These are phyloP conservation scores for Halocaridina rubra DNA, from an alignment of 2,888 invertebrate species.

Conservation along the genomic window DNA sequence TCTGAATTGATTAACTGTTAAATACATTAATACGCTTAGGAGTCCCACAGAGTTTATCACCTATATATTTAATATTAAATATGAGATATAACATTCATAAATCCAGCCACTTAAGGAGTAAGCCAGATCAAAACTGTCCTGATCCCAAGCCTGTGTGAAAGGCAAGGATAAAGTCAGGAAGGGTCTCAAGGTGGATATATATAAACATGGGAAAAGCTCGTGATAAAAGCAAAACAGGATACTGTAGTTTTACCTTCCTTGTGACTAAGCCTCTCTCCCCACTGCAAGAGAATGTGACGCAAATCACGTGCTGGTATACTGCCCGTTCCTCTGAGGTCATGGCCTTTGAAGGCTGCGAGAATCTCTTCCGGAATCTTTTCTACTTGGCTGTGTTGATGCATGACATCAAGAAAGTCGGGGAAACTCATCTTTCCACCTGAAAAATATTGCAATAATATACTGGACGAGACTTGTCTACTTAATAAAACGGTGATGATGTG, in stretches of 20 bases:
- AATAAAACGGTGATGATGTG: no score
- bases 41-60: no score
- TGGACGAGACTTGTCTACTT: no score
- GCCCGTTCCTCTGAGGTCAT: conserved; percentile 79
- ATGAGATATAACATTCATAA: no score
- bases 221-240: not conserved
- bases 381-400: conserved; percentile 87
- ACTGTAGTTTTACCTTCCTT: conserved; percentile 74
- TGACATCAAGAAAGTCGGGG: conserved; percentile 93
- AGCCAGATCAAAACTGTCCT: not conserved
- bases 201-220: no score
- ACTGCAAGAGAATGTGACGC: conserved; percentile 85
- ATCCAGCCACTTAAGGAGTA: not conserved
- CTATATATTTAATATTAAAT: no score
- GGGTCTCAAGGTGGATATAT: no score
- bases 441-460: no score
- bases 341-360: conserved; percentile 88
- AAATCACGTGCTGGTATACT: conserved; percentile 85
- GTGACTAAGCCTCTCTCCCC: conserved; percentile 86
- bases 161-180: no score
- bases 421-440: conserved; percentile 93
- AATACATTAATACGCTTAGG: no score
- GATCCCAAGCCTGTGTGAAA: no score
- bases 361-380: conserved; percentile 87
- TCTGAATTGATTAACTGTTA: no score